Evolutionary conservation across 53 echinoderm and acorn worm genomes (phyloP).

Genomic region (Temnopleurus reevesii): DNA sequence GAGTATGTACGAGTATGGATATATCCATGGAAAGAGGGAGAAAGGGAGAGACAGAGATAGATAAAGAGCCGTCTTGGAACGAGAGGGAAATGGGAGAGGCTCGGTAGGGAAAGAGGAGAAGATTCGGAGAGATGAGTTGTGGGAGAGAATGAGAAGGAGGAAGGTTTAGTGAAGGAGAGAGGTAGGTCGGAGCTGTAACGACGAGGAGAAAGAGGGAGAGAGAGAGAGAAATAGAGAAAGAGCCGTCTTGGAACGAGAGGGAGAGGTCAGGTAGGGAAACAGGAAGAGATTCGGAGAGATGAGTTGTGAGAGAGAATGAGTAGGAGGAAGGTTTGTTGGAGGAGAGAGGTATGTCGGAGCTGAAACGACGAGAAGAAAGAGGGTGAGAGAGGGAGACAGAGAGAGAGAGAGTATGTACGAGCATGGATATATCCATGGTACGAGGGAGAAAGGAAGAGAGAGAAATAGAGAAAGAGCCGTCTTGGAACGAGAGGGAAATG

Average conservation of each 20-base stretch:
- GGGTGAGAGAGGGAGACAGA: neutral
- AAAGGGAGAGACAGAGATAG: neutral
- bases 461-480: neutral
- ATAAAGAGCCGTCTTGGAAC: neutral
- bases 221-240: neutral
- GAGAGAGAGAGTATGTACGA: neutral
- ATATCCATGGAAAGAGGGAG: neutral
- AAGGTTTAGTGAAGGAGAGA: no score
- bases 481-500: neutral
- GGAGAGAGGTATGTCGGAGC: no score
- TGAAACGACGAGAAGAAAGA: neutral
- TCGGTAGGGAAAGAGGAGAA: neutral
- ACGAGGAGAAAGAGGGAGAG: neutral
- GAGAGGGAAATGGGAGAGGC: neutral
- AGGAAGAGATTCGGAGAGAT: neutral
- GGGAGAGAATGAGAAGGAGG: no score
- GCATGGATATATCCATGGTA: no score
- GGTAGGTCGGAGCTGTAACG: no score
- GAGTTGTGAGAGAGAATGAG: no score
- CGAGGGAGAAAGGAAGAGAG: neutral
- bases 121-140: no score
- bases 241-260: neutral
- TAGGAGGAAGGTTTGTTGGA: no score
- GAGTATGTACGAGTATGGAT: neutral
- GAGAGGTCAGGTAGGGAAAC: neutral